Evolutionary conservation across 2,113 vertebrate genomes (phyloP).

Genomic region (Lasiurus borealis): DNA sequence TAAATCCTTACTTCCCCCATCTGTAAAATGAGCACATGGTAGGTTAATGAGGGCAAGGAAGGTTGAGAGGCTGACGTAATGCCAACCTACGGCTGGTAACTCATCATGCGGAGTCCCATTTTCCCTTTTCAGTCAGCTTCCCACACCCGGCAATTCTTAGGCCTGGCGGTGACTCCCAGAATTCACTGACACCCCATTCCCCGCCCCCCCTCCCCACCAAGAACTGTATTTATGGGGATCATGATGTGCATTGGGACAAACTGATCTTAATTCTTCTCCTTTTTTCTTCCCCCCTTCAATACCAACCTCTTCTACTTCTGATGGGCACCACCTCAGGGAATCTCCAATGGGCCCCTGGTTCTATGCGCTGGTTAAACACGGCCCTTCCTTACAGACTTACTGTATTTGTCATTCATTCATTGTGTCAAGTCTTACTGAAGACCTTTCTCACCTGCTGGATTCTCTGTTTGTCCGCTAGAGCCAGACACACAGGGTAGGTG

Average conservation of each 20-base stretch:
- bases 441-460: not conserved
- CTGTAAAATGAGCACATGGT: not conserved
- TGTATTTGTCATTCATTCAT: not conserved
- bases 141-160: not conserved
- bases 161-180: not conserved
- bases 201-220: accelerated
- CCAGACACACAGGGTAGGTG: accelerated
- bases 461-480: not conserved
- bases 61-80: not conserved
- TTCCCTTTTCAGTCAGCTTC: not conserved
- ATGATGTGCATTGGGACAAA: not conserved
- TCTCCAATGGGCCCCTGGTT: not conserved
- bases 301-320: not conserved
- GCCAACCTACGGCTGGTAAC: not conserved
- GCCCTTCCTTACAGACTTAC: not conserved
- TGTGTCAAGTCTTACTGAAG: not conserved
- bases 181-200: accelerated
- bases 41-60: not conserved
- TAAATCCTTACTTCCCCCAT: not conserved
- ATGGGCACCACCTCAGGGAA: not conserved
- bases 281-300: not conserved
- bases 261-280: not conserved
- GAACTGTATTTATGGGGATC: not conserved
- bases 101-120: not conserved
- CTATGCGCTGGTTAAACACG: not conserved